These are phyloP conservation scores for Boloria euphrosyne DNA, from an alignment of 2,888 invertebrate species.

Conservation along the genomic window DNA sequence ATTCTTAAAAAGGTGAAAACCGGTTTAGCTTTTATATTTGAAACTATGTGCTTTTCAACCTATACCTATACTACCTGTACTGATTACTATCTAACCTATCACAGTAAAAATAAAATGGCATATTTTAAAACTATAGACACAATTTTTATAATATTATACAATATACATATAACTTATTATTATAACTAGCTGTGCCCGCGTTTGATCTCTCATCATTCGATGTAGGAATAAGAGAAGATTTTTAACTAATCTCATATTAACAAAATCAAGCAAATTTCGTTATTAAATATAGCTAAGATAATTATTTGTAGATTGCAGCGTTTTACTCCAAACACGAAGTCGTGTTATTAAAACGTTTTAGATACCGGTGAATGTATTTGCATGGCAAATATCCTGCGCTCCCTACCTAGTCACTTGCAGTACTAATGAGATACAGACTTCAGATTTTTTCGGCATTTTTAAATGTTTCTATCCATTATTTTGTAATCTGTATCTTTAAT, in stretches of 20 bases:
- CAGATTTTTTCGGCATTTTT: constrained; percentile 1
- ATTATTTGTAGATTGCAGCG: constrained; percentile 9
- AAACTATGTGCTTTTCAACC: too few species aligned
- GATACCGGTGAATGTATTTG: constrained; percentile 25
- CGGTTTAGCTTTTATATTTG: too few species aligned
- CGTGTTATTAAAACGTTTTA: constrained; percentile 15
- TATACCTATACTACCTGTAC: too few species aligned
- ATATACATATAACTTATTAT: too few species aligned
- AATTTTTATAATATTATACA: too few species aligned
- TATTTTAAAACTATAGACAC: too few species aligned
- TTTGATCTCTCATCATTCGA: too few species aligned
- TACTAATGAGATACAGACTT: constrained; percentile 41
- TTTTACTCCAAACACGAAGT: constrained; percentile 2
- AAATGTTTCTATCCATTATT: neutral
- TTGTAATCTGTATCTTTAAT: neutral
- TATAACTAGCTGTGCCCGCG: too few species aligned
- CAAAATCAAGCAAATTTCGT: neutral
- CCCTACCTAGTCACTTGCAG: constrained; percentile 39
- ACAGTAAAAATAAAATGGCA: too few species aligned
- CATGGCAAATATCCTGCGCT: constrained; percentile 17
- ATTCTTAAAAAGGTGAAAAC: neutral
- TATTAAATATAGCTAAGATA: neutral
- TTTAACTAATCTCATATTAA: too few species aligned
- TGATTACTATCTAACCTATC: too few species aligned
- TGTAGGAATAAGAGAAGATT: too few species aligned